phyloP scores from a whole-genome alignment of 2,113 vertebrate genomes.

The Setophaga coronata region DNA sequence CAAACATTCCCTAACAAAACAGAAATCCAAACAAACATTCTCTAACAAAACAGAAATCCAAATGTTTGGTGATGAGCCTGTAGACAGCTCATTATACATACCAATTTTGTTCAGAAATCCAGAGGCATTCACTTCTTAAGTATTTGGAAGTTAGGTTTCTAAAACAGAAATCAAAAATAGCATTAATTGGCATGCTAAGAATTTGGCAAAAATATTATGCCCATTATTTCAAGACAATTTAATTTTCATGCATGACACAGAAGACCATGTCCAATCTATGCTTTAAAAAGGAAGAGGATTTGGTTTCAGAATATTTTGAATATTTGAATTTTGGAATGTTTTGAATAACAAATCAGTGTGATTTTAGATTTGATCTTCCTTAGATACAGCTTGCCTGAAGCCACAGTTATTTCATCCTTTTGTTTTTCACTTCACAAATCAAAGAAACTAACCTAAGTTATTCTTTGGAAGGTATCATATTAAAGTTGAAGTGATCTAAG shows the following conservation, averaged over 20 bases:
- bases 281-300: background rate
- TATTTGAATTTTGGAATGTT: no score
- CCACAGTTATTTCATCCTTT: background rate
- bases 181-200: background rate
- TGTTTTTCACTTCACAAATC: background rate
- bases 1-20: background rate
- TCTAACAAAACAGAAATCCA: background rate
- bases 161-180: background rate
- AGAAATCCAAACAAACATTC: background rate
- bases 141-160: background rate
- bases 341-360: background rate
- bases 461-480: background rate
- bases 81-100: background rate
- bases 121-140: background rate
- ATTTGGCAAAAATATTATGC: background rate
- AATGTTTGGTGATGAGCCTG: background rate
- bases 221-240: background rate
- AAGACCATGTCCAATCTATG: background rate
- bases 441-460: background rate
- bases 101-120: slow-evolving; percentile 17
- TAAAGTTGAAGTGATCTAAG: background rate
- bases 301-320: background rate
- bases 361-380: background rate
- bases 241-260: background rate
- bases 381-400: background rate